Base-by-base conservation (phyloP, 2,113 vertebrate species). In the Gobius niger region DNA sequence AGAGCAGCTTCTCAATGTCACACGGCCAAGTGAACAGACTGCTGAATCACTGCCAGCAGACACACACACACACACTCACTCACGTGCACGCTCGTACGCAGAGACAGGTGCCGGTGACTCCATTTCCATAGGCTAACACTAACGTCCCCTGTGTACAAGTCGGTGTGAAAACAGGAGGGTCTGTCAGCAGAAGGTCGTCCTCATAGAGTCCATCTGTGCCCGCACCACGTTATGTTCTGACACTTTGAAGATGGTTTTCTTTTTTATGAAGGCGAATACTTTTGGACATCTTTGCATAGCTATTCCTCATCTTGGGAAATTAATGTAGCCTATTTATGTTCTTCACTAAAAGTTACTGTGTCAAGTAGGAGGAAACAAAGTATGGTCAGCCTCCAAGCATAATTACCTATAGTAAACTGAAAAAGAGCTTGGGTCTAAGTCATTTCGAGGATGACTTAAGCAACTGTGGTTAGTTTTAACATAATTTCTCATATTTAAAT, bases 41-140 rank as follows among this genome's bases (percentile, higher is more conserved):
- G 82, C 78, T 85, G 82, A 83, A 70, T 85, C 83, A 80, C 80
- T 57, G 74, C 84, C 80, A 82, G 75, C 79, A 75, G 77, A 46
- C 53, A 80, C 2, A 49, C 70, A 63, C 54, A 46, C 15, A 63
- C 70, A 56, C 15, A 41, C 74, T 73, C 41, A 61, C 78, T 62
- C 70, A 65, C 69, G 47, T 18, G 19, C 52, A 18, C 52, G 24
- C 52, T 24, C 19, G 11, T 34, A 24, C 52, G 24, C 16, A 24
- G 6, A 16, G 6, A 16, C 56, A 59, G 34, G 7, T 15, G 54
- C 34, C 14, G 56, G 7, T 15, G 34, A 12, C 2, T 34, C 56
- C 34, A 40, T 57, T 57, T 57, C 19, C 5, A 57, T 12, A 4
- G 19, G 11, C 7, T 34, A 8, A 13, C 14, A 14, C 12, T 59